Base-by-base conservation (phyloP, 2,888 invertebrate species). In the Apamea crenata region DNA sequence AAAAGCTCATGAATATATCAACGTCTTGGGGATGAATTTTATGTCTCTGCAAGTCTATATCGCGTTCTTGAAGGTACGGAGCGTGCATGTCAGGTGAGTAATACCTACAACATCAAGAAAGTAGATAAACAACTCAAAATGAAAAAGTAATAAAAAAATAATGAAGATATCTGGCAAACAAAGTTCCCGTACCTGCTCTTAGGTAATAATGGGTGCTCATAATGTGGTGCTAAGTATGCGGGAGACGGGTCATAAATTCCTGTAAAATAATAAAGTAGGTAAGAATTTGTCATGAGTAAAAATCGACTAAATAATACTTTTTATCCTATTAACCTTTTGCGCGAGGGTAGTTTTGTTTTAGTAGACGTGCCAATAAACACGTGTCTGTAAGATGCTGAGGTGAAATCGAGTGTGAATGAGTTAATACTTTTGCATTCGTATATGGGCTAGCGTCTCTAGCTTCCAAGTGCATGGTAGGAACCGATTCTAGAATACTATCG, bases 1-100 rank as follows among this genome's bases (percentile, higher is more conserved):
- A 87, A 47, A 92, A 92, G 59, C 88, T 92, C 93, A 93, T 93
- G 40, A 94, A 88, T 85, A 96, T 95, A 78, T 94, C 94, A 61
- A 94, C 87, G 74, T 96, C 96, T 92, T 96, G 96, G 4, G 95
- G 96, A 87, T 96, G 96, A 25, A 92, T 89, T 87, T 91, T 92
- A 63, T 87, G 90, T 69, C 88, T 91, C 47, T 86, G 88, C 32
- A 86, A 67, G 66, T 94, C 92, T 0, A 84, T 82, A 47, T 92
- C 92, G 61, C 92, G 94, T 77, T 87, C 89, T 81, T 94, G 92
- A 73, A 90, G 73, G 77, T 91, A 92, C 1, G 90, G 72, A 70
- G 90, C 76, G 14, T 88, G 80, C 47, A 86, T 74, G 6, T 87
- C 69, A 50, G 88, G 87, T 50, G 90, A 85, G 56, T 83, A 85